phyloP scores from a whole-genome alignment of 2,888 invertebrate genomes.

The Serripes groenlandicus region DNA sequence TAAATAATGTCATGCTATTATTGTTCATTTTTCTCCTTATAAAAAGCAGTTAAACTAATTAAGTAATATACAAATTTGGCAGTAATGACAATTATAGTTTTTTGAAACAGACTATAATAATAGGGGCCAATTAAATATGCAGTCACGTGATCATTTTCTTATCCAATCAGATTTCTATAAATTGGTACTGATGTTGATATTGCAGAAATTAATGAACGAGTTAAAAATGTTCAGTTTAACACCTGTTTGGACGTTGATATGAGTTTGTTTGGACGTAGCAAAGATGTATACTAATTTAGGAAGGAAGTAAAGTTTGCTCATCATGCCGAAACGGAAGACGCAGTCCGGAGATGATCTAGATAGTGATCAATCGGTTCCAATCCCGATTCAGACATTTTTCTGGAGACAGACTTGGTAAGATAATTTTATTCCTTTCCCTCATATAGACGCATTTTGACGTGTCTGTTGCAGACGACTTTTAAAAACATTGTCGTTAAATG shows the following conservation, averaged over 20 bases:
- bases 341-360: conserved; percentile 79
- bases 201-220: not conserved
- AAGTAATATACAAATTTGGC: too few relatives aligned
- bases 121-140: not conserved
- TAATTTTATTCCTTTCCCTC: not conserved
- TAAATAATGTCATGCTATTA: too few relatives aligned
- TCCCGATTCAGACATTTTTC: conserved; percentile 98
- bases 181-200: conserved; percentile 39
- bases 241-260: not conserved
- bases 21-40: too few relatives aligned
- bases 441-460: not conserved
- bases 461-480: not conserved
- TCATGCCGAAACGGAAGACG: conserved; percentile 84
- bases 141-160: not conserved
- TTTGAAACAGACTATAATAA: conserved; percentile 33
- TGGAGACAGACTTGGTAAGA: conserved; percentile 96
- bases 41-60: too few relatives aligned
- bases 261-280: too few relatives aligned
- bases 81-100: too few relatives aligned
- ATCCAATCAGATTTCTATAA: conserved; percentile 10
- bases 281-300: too few relatives aligned
- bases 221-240: not conserved
- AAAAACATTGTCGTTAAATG: not conserved
- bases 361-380: conserved; percentile 90
- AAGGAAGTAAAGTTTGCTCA: too few relatives aligned